Base-by-base conservation (phyloP, 2,113 vertebrate species). In the Atractosteus spatula region DNA sequence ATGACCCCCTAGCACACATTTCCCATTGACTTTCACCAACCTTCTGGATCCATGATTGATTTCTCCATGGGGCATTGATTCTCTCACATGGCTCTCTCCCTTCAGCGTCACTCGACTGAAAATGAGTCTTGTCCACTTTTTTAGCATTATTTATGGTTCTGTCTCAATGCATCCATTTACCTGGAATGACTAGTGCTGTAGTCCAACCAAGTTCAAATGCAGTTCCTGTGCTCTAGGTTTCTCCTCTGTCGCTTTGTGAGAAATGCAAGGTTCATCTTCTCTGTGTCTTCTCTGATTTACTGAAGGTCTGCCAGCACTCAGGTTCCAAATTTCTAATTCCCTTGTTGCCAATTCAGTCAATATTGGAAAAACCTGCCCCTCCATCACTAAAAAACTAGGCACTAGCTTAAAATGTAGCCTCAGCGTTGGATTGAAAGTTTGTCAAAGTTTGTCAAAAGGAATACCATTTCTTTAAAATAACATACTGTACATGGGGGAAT, bases 21-120 rank as follows among this genome's bases (percentile, higher is more conserved):
- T 78, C 77, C 76, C 83, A 90, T 90, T 85, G 89, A 90, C 88
- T 82, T 77, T 78, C 74, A 76, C 75, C 73, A 69, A 77, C 71
- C 82, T 62, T 63, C 79, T 62, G 64, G 80, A 71, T 78, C 55
- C 55, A 47, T 84, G 85, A 89, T 89, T 87, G 84, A 89, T 89
- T 82, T 82, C 75, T 77, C 65, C 72, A 62, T 76, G 56, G 75
- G 73, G 14, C 75, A 80, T 83, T 67, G 80, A 77, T 72, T 73
- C 71, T 55, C 4, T 0, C n/a, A 5, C 57, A 29, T 77, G 55
- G 55, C 57, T 75, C 55, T 63, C 47, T 8, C 12, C 12, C 16
- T 69, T 61, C 55, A 51, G 70, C 70, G 43, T 69, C 66, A 57
- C 64, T 17, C 54, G 72, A 71, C 75, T 81, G 77, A 74, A 71